phyloP scores from a whole-genome alignment of 2,888 invertebrate species.

The Seira ritae region DNA sequence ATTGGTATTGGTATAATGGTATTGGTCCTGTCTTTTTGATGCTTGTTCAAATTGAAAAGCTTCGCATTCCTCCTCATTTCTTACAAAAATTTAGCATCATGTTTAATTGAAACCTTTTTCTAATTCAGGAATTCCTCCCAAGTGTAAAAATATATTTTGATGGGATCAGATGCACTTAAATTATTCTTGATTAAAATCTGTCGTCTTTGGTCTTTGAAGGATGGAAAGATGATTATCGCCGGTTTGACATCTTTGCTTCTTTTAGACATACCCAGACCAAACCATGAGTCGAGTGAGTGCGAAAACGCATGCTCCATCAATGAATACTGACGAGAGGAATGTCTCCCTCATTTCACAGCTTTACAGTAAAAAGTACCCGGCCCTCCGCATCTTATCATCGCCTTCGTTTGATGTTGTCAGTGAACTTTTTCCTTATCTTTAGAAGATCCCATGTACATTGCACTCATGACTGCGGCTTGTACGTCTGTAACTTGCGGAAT shows the following conservation, averaged over 20 bases:
- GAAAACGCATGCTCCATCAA: conserved; percentile 51
- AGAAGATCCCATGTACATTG: too few relatives aligned
- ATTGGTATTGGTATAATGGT: background rate
- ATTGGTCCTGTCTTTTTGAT: background rate
- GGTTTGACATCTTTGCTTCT: too few relatives aligned
- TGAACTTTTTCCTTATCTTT: conserved; percentile 51
- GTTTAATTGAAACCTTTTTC: too few relatives aligned
- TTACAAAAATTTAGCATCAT: background rate
- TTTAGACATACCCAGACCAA: too few relatives aligned
- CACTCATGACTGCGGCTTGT: background rate
- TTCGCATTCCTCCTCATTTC: background rate
- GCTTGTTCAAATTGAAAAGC: too few relatives aligned
- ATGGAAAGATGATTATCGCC: too few relatives aligned
- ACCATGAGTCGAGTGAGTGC: too few relatives aligned
- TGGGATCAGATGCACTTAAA: too few relatives aligned
- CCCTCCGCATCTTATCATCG: conserved; percentile 38
- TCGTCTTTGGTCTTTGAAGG: too few relatives aligned
- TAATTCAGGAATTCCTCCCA: too few relatives aligned
- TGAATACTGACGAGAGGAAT: too few relatives aligned
- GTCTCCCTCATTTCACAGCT: too few relatives aligned
- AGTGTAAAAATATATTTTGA: background rate
- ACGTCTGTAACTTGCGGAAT: background rate
- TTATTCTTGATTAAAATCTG: conserved; percentile 49
- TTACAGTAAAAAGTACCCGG: background rate
- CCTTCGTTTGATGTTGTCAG: conserved; percentile 47